Evolutionary conservation across 2,797 vertebrate genomes (phyloP).

Genomic region (Rhodeus uyekii): DNA sequence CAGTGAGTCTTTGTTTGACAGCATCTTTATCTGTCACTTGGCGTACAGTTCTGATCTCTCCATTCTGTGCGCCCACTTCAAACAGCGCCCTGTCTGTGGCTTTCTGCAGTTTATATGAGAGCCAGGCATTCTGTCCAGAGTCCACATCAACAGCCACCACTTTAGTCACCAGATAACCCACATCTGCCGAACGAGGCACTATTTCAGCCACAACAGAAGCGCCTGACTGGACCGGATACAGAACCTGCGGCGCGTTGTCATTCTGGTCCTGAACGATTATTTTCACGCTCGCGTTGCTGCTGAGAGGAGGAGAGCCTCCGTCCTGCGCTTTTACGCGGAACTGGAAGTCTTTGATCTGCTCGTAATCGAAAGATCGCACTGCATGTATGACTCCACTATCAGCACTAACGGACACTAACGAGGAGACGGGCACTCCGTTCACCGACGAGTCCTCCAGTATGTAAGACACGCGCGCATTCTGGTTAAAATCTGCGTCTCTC

Average conservation of each 20-base stretch:
- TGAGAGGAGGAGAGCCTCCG: conserved; percentile 66
- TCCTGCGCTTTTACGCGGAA: conserved; percentile 67
- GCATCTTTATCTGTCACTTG: conserved; percentile 51
- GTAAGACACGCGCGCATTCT: conserved; percentile 66
- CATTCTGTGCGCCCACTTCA: conserved; percentile 65
- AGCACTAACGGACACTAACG: conserved; percentile 70
- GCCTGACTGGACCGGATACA: no score
- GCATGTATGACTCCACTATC: conserved; percentile 74
- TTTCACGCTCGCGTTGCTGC: conserved; percentile 53
- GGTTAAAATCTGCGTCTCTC: conserved; percentile 56
- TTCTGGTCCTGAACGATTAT: neutral
- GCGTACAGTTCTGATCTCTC: conserved; percentile 65
- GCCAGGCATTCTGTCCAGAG: conserved; percentile 69
- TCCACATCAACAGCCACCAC: conserved; percentile 72
- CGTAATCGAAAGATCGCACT: conserved; percentile 74
- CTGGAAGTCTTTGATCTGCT: conserved; percentile 62
- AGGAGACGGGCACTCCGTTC: conserved; percentile 57
- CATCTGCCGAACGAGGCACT: conserved; percentile 62
- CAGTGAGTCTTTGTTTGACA: conserved; percentile 22
- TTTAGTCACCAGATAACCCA: conserved; percentile 79
- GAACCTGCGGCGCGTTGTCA: neutral
- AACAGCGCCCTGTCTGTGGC: conserved; percentile 67
- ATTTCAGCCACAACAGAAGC: neutral
- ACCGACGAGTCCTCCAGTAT: conserved; percentile 52
- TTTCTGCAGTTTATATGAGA: conserved; percentile 67